Conservation (phyloP, 2,113 vertebrate species). For the Chloropsis cyanopogon region DNA sequence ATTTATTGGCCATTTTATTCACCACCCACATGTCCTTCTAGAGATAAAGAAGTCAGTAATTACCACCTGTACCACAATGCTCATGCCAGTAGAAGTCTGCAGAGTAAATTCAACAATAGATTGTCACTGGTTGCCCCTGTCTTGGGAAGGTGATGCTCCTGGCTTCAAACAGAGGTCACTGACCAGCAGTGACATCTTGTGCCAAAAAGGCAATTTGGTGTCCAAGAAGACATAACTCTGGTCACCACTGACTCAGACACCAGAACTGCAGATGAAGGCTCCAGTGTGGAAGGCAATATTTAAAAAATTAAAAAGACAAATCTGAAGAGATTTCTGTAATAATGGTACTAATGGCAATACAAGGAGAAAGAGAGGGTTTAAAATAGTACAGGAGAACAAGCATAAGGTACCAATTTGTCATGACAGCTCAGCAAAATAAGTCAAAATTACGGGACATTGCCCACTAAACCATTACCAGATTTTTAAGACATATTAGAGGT, state of each 20-base stretch:
- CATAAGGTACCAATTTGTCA: neutral
- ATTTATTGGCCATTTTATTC: neutral
- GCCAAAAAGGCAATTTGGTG: neutral
- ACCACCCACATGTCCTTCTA: accelerated
- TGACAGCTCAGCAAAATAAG: neutral
- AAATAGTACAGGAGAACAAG: neutral
- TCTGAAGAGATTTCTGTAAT: neutral
- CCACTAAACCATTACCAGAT: neutral
- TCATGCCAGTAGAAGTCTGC: neutral
- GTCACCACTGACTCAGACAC: neutral
- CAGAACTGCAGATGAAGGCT: neutral
- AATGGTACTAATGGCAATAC: neutral
- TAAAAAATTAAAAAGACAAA: neutral
- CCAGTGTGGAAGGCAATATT: neutral
- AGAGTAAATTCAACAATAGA: neutral
- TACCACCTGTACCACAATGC: neutral
- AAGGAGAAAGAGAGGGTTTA: neutral
- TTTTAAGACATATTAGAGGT: neutral
- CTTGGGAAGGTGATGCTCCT: neutral
- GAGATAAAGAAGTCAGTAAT: neutral
- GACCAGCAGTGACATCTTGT: neutral
- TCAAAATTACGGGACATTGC: neutral
- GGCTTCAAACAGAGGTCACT: neutral
- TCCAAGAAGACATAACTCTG: neutral
- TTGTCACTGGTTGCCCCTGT: neutral